These are phyloP conservation scores for Crotophaga sulcirostris DNA, from an alignment of 2,113 vertebrate species.

Conservation along the genomic window DNA sequence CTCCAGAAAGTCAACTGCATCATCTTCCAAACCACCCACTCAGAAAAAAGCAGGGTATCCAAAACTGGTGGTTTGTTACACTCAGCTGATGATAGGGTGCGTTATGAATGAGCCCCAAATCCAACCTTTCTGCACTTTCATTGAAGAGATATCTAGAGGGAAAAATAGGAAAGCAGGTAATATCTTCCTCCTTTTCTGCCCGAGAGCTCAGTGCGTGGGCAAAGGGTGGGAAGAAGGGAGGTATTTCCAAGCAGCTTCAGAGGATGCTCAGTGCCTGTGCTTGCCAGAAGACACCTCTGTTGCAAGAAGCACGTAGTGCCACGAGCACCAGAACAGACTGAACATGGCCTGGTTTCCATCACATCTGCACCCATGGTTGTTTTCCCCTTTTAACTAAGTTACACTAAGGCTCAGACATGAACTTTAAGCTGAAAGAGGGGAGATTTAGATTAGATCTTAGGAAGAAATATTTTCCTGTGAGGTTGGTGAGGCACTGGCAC, in stretches of 20 bases:
- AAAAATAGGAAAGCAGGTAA: not conserved
- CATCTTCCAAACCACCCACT: conserved; percentile 47
- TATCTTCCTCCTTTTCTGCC: not conserved
- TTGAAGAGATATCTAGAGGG: conserved; percentile 2
- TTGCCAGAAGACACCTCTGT: not conserved
- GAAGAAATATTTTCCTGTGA: too few species aligned
- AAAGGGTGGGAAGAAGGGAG: not conserved
- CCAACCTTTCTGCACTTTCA: conserved; percentile 4
- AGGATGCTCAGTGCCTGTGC: not conserved
- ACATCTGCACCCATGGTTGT: rapidly evolving
- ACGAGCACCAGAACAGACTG: rapidly evolving
- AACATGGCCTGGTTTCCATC: not conserved
- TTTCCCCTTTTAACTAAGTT: not conserved
- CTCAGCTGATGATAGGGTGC: conserved; percentile 43
- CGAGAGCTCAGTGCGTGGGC: not conserved
- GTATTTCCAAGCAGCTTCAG: not conserved
- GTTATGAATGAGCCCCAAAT: not conserved
- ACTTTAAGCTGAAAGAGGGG: too few species aligned
- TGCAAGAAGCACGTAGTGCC: not conserved
- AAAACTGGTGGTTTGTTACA: conserved; percentile 42
- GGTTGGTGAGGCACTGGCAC: too few species aligned
- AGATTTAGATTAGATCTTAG: too few species aligned
- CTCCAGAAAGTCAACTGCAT: conserved; percentile 23
- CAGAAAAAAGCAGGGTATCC: conserved; percentile 57
- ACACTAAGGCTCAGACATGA: not conserved